These are phyloP conservation scores for Drosophila prosaltans DNA, from an alignment of 1,140 invertebrate species.

Conservation along the genomic window DNA sequence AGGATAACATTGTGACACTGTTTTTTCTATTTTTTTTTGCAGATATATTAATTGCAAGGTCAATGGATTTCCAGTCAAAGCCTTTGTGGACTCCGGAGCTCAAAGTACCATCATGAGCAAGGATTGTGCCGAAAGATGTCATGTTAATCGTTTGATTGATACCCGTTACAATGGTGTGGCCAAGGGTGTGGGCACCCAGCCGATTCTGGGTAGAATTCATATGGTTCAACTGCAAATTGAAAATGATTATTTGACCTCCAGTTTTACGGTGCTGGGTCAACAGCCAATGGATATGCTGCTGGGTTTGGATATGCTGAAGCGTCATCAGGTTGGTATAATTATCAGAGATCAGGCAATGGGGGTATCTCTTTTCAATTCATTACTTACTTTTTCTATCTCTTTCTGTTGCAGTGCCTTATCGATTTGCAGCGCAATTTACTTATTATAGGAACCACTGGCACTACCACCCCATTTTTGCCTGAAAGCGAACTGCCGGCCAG, in stretches of 20 bases:
- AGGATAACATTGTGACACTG: neutral
- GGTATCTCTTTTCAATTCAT: no score
- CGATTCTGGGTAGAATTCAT: slow-evolving; percentile 97
- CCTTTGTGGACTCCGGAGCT: slow-evolving; percentile 98
- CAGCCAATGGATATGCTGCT: slow-evolving; percentile 99
- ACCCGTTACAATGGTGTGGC: slow-evolving; percentile 96
- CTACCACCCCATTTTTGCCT: slow-evolving; percentile 94
- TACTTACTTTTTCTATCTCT: slow-evolving; percentile 8
- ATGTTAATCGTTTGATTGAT: slow-evolving; percentile 98
- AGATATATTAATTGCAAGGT: slow-evolving; percentile 95
- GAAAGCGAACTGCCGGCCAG: slow-evolving; percentile 92
- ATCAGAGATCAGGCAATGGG: neutral
- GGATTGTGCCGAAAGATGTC: slow-evolving; percentile 95
- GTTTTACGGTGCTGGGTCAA: slow-evolving; percentile 98
- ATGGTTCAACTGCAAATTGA: slow-evolving; percentile 98
- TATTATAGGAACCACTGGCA: slow-evolving; percentile 97
- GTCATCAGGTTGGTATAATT: slow-evolving; percentile 90
- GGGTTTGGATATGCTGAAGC: slow-evolving; percentile 98
- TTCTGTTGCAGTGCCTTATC: slow-evolving; percentile 91
- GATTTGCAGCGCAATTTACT: slow-evolving; percentile 95
- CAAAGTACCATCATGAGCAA: slow-evolving; percentile 98
- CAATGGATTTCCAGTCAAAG: slow-evolving; percentile 97
- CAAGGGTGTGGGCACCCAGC: slow-evolving; percentile 97
- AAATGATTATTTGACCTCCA: slow-evolving; percentile 95
- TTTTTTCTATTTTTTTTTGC: neutral